Percentiles rank a stretch among this genome's conserved stretches.
phyloP scores from a whole-genome alignment of 2,797 vertebrate genomes.

The Carapus acus region DNA sequence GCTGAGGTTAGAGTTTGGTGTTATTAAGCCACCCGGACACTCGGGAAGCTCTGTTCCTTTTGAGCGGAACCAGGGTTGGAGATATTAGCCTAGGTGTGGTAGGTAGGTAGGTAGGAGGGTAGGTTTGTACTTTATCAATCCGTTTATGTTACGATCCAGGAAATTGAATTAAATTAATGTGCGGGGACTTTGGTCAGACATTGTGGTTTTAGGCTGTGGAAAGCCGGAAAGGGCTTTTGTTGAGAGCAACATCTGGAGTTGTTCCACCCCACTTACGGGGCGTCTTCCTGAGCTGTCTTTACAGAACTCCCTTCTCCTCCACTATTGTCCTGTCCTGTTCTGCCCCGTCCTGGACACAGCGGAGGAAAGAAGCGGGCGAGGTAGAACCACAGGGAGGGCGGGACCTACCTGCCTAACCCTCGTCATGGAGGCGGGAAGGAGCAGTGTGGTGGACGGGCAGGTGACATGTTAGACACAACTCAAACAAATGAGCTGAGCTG shows the following conservation, averaged over 20 bases:
- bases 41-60: too few relatives aligned
- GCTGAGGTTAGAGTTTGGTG: too few relatives aligned
- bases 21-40: too few relatives aligned
- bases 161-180: too few relatives aligned
- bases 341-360: background rate
- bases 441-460: too few relatives aligned
- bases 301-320: conserved; percentile 1
- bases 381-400: conserved; percentile 5
- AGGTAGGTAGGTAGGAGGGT: too few relatives aligned
- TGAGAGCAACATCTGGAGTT: conserved; percentile 19
- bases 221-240: background rate
- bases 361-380: conserved; percentile 13
- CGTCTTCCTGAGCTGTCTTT: conserved; percentile 17
- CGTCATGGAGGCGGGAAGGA: conserved; percentile 14
- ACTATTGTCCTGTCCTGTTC: too few relatives aligned
- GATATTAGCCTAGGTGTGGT: too few relatives aligned
- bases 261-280: conserved; percentile 26
- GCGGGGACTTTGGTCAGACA: background rate
- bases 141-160: too few relatives aligned
- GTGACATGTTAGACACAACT: conserved; percentile 23
- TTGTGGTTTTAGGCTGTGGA: background rate
- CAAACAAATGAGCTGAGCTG: conserved; percentile 8
- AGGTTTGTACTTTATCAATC: too few relatives aligned
- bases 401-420: conserved; percentile 10
- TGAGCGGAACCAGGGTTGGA: too few relatives aligned